Evolutionary conservation across 2,888 invertebrate genomes (phyloP).

Genomic region (Scaptomyza polygonia): DNA sequence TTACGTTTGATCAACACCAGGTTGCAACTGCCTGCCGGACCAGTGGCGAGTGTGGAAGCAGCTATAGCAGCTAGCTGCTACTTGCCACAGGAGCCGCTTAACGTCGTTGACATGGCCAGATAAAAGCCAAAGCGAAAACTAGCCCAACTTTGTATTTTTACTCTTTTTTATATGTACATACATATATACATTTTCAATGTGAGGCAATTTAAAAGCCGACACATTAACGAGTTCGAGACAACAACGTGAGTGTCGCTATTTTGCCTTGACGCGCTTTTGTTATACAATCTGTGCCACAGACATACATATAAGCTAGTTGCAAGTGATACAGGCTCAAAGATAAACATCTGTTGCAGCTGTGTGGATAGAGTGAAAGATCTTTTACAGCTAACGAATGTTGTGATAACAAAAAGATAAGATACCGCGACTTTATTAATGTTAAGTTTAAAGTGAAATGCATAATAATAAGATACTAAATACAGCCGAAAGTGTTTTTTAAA

Average conservation of each 20-base stretch:
- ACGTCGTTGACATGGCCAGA: conserved; percentile 65
- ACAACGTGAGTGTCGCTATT: conserved; percentile 27
- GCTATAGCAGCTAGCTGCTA: conserved; percentile 20
- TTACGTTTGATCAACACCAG: conserved; percentile 81
- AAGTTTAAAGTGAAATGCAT: conserved; percentile 21
- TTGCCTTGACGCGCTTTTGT: conserved; percentile 58
- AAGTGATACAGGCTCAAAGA: conserved; percentile 17
- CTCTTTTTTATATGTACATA: no score
- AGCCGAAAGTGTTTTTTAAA: conserved; percentile 14
- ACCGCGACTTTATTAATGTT: conserved; percentile 6
- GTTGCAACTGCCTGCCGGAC: conserved; percentile 25
- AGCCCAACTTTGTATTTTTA: conserved; percentile 51
- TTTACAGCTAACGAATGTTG: not conserved
- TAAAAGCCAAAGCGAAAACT: conserved; percentile 67
- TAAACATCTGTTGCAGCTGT: conserved; percentile 28
- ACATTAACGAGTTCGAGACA: conserved; percentile 67
- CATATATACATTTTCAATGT: conserved; percentile 56
- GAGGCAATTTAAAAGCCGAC: conserved; percentile 74
- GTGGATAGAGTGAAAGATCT: not conserved
- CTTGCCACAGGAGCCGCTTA: conserved; percentile 53
- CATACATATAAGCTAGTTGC: conserved; percentile 2
- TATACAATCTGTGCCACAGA: conserved; percentile 40
- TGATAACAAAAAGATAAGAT: conserved; percentile 20
- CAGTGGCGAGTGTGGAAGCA: conserved; percentile 36
- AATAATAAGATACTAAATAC: conserved; percentile 23